These are phyloP conservation scores for Falco columbarius DNA, from an alignment of 2,797 vertebrate genomes.

Conservation along the genomic window DNA sequence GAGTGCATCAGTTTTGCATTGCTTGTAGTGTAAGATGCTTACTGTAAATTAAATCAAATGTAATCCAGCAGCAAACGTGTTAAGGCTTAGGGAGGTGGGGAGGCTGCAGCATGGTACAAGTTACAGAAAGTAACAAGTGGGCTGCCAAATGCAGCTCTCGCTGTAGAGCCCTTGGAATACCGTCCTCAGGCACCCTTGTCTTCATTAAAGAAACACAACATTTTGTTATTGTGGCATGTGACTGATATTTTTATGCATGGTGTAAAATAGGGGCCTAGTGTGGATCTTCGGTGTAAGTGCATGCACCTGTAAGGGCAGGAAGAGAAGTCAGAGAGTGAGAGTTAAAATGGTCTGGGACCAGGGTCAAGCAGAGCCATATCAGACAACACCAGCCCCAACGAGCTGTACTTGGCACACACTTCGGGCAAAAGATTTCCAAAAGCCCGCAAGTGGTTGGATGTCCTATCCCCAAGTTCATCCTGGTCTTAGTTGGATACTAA, in stretches of 20 bases:
- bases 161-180: neutral
- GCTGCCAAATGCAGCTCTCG: neutral
- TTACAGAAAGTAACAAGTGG: neutral
- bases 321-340: neutral
- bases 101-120: neutral
- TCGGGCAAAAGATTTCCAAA: neutral
- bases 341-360: neutral
- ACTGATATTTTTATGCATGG: neutral
- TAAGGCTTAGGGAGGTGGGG: neutral
- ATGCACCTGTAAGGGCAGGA: neutral
- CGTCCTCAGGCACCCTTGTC: neutral
- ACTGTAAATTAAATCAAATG: neutral
- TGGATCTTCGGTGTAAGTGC: neutral
- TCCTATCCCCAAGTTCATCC: neutral
- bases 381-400: no score
- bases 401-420: fast-evolving
- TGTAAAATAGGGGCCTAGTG: neutral
- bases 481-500: neutral
- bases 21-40: neutral
- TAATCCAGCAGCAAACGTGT: neutral
- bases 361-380: fast-evolving
- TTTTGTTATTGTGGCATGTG: neutral
- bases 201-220: slow-evolving; percentile 5
- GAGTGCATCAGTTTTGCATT: neutral
- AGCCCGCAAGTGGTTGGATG: neutral